These are phyloP conservation scores for Lycophotia porphyrea DNA, from an alignment of 2,888 invertebrate genomes.

Conservation along the genomic window DNA sequence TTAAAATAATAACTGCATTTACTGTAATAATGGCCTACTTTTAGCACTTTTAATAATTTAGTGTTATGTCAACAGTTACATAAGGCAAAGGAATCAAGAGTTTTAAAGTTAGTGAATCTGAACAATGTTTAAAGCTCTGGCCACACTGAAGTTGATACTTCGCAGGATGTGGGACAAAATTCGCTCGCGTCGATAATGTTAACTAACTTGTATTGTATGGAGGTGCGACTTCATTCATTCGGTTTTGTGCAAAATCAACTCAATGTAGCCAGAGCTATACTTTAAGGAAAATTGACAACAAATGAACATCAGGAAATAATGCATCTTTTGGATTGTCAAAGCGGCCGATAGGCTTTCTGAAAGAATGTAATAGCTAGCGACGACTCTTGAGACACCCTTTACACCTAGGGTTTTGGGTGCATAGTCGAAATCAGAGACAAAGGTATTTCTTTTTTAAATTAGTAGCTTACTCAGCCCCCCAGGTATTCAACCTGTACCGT, in stretches of 20 bases:
- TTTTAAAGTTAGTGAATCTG: not conserved
- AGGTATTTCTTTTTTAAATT: not conserved
- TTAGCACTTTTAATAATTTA: not conserved
- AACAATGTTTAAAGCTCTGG: not conserved
- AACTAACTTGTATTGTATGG: not conserved
- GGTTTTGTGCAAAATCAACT: not conserved
- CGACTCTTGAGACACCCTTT: not conserved
- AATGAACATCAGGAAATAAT: not conserved
- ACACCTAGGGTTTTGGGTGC: not conserved
- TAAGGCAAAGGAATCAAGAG: not conserved
- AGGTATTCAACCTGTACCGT: not conserved
- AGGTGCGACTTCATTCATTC: not conserved
- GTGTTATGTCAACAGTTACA: not conserved
- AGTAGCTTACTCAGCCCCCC: not conserved
- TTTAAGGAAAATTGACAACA: not conserved
- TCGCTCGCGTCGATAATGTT: not conserved
- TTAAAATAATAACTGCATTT: slow-evolving; percentile 12
- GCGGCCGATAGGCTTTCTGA: not conserved
- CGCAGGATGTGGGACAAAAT: not conserved
- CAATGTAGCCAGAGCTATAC: not conserved
- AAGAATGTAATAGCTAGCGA: not conserved
- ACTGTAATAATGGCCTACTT: not conserved
- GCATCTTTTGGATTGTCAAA: not conserved
- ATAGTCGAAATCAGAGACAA: not conserved
- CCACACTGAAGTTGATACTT: not conserved